Evolutionary conservation across 2,888 invertebrate genomes (phyloP), one percentile per base, ranked within the genome.

Genomic region (Andrena minutula): DNA sequence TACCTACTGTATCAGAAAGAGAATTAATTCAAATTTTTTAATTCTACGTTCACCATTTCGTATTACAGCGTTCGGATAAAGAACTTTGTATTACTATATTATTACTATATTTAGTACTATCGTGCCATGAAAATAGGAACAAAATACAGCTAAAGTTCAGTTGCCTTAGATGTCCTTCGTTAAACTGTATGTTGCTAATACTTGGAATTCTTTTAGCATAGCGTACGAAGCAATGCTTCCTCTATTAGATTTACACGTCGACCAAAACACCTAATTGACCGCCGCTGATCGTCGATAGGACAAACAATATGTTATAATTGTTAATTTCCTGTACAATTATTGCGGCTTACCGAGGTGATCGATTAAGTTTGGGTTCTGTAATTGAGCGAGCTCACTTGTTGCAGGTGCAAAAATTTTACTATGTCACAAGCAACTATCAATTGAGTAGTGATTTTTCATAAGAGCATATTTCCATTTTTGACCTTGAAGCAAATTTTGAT

Each of bases 251-350:
- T 68, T 28, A 26, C 41, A 10, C 2, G 20, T 23, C 16, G 66
- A 71, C 30, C 58, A 60, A 71, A 69, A 72, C 61, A 28, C 53
- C 20, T 72, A 79, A 79, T 86, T 71, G 64, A 60, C 74, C 47
- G 26, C 65, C 26, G 56, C 26, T n/a, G 60, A 66, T 82, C 16
- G 53, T 16, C 49, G 64, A 60, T 66, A 58, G 73, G 47, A 47
- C 63, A 74, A 72, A 80, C 58, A 63, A 60, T 51, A 12, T 26
- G 49, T 74, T 79, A 72, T 60, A 74, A 84, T 86, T 86, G 75
- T 76, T 71, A 66, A 85, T 86, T 86, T 86, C 86, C 83, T 79
- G 66, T 10, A 73, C 60, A 77, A 83, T 86, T 79, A 86, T 86
- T 82, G 81, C 26, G 81, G 77, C 51, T 63, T 32, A 61, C 73